Evolutionary conservation across 2,797 vertebrate genomes (phyloP).

Genomic region (Chanos chanos): DNA sequence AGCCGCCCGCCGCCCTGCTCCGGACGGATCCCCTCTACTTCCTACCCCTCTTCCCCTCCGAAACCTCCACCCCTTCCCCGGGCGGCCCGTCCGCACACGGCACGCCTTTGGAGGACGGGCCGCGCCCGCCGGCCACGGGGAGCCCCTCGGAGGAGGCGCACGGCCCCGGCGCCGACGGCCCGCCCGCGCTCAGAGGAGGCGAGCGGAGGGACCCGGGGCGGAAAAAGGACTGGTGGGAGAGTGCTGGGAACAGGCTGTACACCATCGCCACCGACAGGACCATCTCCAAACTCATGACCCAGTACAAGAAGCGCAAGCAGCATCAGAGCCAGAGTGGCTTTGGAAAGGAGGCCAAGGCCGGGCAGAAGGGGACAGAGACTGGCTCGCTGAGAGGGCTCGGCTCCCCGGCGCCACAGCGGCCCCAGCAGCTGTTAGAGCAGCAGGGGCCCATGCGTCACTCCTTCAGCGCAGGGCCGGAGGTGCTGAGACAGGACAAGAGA

Average conservation of each 20-base stretch:
- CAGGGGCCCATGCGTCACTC: slow-evolving; percentile 89
- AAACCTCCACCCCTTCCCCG: slow-evolving; percentile 81
- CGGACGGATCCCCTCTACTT: slow-evolving; percentile 79
- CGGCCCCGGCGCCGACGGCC: slow-evolving; percentile 58
- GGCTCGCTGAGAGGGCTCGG: slow-evolving; percentile 62
- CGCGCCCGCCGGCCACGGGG: slow-evolving; percentile 69
- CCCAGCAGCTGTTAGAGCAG: slow-evolving; percentile 89
- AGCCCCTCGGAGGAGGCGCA: slow-evolving; percentile 58
- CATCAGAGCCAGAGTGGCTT: slow-evolving; percentile 82
- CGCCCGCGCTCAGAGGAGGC: slow-evolving; percentile 58
- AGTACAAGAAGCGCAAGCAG: slow-evolving; percentile 92
- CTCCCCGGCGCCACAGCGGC: slow-evolving; percentile 79
- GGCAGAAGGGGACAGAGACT: slow-evolving; percentile 70
- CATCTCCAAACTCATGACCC: slow-evolving; percentile 90
- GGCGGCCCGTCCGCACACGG: slow-evolving; percentile 80
- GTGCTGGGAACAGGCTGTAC: slow-evolving; percentile 90
- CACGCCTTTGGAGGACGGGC: slow-evolving; percentile 84
- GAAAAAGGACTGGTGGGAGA: slow-evolving; percentile 98
- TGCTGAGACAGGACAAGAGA: slow-evolving; percentile 88
- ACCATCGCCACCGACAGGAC: slow-evolving; percentile 92
- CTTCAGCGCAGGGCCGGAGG: slow-evolving; percentile 89
- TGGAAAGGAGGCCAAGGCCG: slow-evolving; percentile 76
- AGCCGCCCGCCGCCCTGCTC: slow-evolving; percentile 68
- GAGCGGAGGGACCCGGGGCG: slow-evolving; percentile 68
- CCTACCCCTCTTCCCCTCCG: slow-evolving; percentile 87